Evolutionary conservation across 2,888 invertebrate species (phyloP), one percentile per base, ranked within the genome.

Genomic region (Pseudococcus longispinus): DNA sequence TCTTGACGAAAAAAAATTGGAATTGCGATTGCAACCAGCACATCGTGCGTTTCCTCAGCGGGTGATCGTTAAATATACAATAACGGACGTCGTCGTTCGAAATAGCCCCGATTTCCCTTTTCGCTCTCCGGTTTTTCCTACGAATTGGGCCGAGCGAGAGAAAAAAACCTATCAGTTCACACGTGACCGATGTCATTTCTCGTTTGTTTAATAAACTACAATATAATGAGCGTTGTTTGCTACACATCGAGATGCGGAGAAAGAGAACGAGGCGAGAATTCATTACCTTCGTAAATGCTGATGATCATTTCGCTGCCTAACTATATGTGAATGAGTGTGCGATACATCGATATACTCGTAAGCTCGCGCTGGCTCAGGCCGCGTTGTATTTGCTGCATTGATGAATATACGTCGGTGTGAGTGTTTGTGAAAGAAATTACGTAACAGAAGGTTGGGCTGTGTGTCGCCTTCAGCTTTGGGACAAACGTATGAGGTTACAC

Each of bases 61-160:
- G 77, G 77, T 80, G 77, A 80, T 80, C 77, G 77, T 80, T 80
- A 80, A 60, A 60, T 60, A 60, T 60, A 60, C 60, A 60, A 60
- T 60, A 60, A 60, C 60, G 60, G 60, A 60, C 60, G 60, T 8
- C 60, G 60, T 60, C 23, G 60, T n/a, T 51, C 51, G 51, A 51
- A 51, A 51, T 51, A 51, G 51, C 51, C 51, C 51, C 51, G 18
- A 9, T 42, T 37, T 80, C 9, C 29, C 29, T 70, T 80, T 77
- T 42, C 18, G n/a, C 2, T 29, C 18, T 26, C 26, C 37, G 9
- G 8, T 9, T 37, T 37, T n/a, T 13, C 51, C n/a, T 51, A 2
- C n/a, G 51, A 4, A 18, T 18, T 51, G n/a, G 55, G 23, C 51
- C 5, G 60, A 9, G 18, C 29, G 15, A 13, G 11, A 26, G 3